Conservation (phyloP, 2,888 invertebrate species). For the Acronicta leporina region DNA sequence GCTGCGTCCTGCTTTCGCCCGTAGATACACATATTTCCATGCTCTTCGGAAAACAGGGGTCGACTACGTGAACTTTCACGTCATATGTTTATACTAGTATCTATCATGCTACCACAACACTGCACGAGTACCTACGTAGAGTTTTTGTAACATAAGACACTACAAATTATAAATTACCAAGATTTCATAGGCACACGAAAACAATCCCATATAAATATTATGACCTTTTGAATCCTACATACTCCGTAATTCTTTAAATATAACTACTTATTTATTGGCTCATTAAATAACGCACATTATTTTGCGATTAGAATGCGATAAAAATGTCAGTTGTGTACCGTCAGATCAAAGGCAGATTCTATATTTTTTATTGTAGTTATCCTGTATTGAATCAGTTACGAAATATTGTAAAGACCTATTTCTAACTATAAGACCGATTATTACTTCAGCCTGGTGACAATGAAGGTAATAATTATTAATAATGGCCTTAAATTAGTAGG, state of each 20-base stretch:
- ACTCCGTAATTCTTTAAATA: slow-evolving; percentile 5
- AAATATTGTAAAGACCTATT: background rate
- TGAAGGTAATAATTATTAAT: background rate
- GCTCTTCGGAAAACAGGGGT: slow-evolving; percentile 81
- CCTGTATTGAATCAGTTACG: slow-evolving; percentile 9
- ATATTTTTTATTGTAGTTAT: slow-evolving; percentile 7
- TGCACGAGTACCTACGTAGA: slow-evolving; percentile 12
- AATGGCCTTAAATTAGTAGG: too few species aligned
- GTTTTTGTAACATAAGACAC: slow-evolving; percentile 26
- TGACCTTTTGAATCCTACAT: slow-evolving; percentile 4
- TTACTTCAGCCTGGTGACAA: slow-evolving; percentile 2
- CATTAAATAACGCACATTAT: slow-evolving; percentile 14
- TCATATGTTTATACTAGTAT: slow-evolving; percentile 79
- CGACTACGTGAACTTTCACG: slow-evolving; percentile 85
- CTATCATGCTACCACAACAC: slow-evolving; percentile 54
- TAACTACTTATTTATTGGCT: slow-evolving; percentile 10
- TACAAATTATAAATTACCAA: slow-evolving; percentile 11
- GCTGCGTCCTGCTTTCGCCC: slow-evolving; percentile 79
- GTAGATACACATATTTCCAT: slow-evolving; percentile 71
- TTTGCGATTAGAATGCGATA: slow-evolving; percentile 27
- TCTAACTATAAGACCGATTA: background rate
- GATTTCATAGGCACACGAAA: background rate
- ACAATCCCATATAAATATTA: slow-evolving; percentile 5
- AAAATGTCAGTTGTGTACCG: slow-evolving; percentile 10
- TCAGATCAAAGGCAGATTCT: slow-evolving; percentile 4